Conservation (phyloP, 2,113 vertebrate genomes). For the Pavo muticus region DNA sequence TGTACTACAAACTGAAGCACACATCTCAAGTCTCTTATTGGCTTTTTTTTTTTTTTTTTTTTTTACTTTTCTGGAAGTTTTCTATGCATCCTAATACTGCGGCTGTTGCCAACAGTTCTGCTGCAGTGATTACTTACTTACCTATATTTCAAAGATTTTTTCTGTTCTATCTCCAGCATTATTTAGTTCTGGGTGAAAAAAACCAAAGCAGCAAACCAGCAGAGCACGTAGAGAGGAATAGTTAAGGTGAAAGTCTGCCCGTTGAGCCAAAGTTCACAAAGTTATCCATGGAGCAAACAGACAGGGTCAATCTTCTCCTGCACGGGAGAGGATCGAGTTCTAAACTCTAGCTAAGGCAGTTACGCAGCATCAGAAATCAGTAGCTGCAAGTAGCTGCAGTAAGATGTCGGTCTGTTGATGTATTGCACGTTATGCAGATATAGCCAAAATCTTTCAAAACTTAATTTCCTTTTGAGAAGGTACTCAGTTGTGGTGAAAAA, state of each 20-base stretch:
- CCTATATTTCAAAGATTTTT: background rate
- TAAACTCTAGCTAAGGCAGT: background rate
- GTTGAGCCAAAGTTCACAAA: background rate
- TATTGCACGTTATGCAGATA: accelerated
- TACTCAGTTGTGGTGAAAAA: background rate
- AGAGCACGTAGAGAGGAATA: background rate
- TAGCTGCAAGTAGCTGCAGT: background rate
- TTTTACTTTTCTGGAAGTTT: background rate
- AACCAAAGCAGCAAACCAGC: background rate
- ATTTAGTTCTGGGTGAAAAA: background rate
- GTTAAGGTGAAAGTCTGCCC: background rate
- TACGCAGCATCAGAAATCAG: background rate
- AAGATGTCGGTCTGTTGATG: background rate
- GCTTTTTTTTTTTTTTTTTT: background rate
- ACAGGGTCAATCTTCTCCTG: background rate
- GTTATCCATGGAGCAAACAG: background rate
- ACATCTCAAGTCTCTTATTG: background rate
- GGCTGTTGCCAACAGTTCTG: background rate
- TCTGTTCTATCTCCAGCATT: background rate
- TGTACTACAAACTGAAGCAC: background rate
- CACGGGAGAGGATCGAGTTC: background rate
- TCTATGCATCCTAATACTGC: accelerated
- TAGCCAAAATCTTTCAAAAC: background rate
- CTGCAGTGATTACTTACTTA: background rate
- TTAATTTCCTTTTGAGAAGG: background rate